Evolutionary conservation across 2,888 invertebrate species (phyloP).

Genomic region (Diaprepes abbreviatus): DNA sequence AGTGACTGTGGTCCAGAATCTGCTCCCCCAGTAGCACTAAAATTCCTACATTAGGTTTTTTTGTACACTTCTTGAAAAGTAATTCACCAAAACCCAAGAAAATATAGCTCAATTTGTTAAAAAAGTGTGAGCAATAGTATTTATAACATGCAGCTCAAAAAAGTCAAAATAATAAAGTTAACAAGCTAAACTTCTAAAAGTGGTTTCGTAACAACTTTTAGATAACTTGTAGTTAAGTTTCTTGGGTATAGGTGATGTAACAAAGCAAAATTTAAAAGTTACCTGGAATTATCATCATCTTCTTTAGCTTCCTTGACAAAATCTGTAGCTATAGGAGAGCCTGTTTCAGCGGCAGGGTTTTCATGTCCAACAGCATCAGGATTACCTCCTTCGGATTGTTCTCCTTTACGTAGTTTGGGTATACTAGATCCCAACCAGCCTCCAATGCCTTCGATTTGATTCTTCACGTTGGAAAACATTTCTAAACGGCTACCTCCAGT

Average conservation of each 20-base stretch:
- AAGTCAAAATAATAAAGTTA: neutral
- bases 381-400: slow-evolving; percentile 65
- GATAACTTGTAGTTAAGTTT: neutral
- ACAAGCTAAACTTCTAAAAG: too few relatives aligned
- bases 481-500: slow-evolving; percentile 71
- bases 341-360: slow-evolving; percentile 63
- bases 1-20: slow-evolving; percentile 88
- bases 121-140: too few relatives aligned
- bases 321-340: slow-evolving; percentile 66
- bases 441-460: slow-evolving; percentile 88
- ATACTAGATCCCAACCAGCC: slow-evolving; percentile 80
- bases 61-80: slow-evolving; percentile 53
- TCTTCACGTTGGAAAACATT: slow-evolving; percentile 89
- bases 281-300: slow-evolving; percentile 92
- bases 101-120: slow-evolving; percentile 5
- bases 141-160: too few relatives aligned
- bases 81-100: slow-evolving; percentile 37
- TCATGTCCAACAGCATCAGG: slow-evolving; percentile 58
- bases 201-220: neutral
- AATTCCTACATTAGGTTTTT: slow-evolving; percentile 59
- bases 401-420: slow-evolving; percentile 81
- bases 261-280: slow-evolving; percentile 54
- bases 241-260: slow-evolving; percentile 27
- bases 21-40: slow-evolving; percentile 91
- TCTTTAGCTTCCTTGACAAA: slow-evolving; percentile 70